A percentile compares a stretch with the other conserved stretches of the same genome.
Conservation (phyloP, 2,113 vertebrate species). For the Fregata magnificens region DNA sequence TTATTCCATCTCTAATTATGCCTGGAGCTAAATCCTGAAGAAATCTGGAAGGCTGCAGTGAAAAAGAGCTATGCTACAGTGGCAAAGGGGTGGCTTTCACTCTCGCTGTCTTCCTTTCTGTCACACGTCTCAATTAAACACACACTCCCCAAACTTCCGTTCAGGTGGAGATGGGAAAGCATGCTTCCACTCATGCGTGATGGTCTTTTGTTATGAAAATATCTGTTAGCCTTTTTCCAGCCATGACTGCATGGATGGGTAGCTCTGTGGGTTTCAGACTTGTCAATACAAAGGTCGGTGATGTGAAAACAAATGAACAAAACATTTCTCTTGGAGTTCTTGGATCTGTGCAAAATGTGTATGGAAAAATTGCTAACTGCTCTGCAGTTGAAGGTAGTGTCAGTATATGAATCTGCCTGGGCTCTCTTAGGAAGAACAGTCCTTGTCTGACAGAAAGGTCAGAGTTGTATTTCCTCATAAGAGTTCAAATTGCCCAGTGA, state of each 20-base stretch:
- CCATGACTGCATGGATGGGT: neutral
- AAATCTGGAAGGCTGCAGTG: neutral
- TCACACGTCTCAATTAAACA: neutral
- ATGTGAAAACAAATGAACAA: neutral
- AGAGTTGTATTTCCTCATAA: neutral
- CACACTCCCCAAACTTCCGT: neutral
- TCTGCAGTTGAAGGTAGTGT: neutral
- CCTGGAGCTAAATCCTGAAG: neutral
- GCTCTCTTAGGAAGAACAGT: neutral
- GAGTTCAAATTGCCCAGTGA: neutral
- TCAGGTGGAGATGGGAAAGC: neutral
- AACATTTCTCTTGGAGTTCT: neutral
- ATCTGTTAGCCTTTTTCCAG: neutral
- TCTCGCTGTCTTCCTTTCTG: neutral
- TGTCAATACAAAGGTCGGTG: neutral
- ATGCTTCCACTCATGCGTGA: fast-evolving
- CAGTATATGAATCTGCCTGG: neutral
- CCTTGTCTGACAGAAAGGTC: neutral
- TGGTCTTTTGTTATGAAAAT: neutral
- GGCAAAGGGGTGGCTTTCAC: neutral
- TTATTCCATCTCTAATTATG: neutral
- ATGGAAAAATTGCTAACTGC: neutral
- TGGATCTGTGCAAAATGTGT: neutral
- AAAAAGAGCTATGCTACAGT: neutral
- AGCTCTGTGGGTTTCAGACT: neutral